phyloP scores from a whole-genome alignment of 2,113 vertebrate species.

The Shinisaurus crocodilurus region DNA sequence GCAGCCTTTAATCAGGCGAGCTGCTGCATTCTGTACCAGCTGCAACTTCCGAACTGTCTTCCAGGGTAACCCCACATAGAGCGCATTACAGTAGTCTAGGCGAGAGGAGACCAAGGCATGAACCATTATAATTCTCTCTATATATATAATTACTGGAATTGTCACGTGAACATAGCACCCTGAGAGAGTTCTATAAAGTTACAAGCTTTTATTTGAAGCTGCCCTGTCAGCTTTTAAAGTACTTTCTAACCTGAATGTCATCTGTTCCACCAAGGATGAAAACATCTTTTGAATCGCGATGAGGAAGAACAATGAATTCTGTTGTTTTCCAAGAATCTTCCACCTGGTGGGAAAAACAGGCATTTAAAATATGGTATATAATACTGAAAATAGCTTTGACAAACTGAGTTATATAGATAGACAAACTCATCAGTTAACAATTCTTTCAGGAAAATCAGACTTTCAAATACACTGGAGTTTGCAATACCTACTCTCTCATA shows the following conservation, averaged over 20 bases:
- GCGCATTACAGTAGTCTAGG: too few species aligned
- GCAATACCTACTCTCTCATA: neutral
- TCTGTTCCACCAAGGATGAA: constrained; percentile 87
- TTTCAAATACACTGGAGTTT: neutral
- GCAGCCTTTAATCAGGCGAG: too few species aligned
- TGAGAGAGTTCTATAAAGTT: neutral
- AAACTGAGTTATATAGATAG: neutral
- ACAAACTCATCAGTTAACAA: neutral
- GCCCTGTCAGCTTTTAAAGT: neutral
- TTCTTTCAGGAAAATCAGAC: neutral
- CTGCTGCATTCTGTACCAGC: too few species aligned
- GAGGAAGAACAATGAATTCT: constrained; percentile 80
- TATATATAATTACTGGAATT: neutral
- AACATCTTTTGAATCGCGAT: constrained; percentile 81
- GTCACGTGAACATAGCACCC: neutral
- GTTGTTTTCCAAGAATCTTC: constrained; percentile 84
- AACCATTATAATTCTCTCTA: too few species aligned
- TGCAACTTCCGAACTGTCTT: too few species aligned
- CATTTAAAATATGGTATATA: neutral
- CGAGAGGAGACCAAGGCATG: too few species aligned
- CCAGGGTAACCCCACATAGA: too few species aligned
- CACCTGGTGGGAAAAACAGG: constrained; percentile 68
- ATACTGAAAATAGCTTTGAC: neutral
- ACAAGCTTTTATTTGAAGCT: neutral
- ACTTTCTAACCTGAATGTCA: constrained; percentile 82